These are phyloP conservation scores for Luscinia luscinia DNA, from an alignment of 2,797 vertebrate species.

Conservation along the genomic window DNA sequence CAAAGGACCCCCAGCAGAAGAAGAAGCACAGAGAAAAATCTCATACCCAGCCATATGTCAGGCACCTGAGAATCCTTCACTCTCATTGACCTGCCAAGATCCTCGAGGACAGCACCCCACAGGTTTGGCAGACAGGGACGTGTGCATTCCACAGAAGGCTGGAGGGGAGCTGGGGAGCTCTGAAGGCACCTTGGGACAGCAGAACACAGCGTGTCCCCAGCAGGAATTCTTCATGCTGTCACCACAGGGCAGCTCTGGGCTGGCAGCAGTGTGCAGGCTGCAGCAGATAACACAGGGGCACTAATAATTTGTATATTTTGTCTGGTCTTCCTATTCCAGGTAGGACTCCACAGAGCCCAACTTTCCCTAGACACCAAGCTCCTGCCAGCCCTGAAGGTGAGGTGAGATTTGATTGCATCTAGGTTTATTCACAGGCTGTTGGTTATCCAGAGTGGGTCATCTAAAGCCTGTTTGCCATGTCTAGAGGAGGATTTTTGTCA, in stretches of 20 bases:
- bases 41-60: neutral
- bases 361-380: neutral
- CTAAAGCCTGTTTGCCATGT: neutral
- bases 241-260: neutral
- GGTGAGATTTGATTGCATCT: neutral
- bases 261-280: neutral
- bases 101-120: neutral
- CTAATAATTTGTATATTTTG: neutral
- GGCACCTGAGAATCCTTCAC: neutral
- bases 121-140: neutral
- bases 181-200: neutral
- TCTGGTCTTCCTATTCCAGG: neutral
- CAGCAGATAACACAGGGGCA: neutral
- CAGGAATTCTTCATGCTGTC: neutral
- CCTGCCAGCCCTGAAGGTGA: neutral
- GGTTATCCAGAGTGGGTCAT: neutral
- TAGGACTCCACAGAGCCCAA: neutral
- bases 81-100: rapidly evolving
- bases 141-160: neutral
- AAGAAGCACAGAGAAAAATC: neutral
- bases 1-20: neutral
- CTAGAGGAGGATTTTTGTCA: neutral
- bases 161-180: neutral
- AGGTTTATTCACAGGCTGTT: neutral
- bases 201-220: neutral